Evolutionary conservation across 1,140 invertebrate species (phyloP).

Genomic region (Drosophila subpulchrella): DNA sequence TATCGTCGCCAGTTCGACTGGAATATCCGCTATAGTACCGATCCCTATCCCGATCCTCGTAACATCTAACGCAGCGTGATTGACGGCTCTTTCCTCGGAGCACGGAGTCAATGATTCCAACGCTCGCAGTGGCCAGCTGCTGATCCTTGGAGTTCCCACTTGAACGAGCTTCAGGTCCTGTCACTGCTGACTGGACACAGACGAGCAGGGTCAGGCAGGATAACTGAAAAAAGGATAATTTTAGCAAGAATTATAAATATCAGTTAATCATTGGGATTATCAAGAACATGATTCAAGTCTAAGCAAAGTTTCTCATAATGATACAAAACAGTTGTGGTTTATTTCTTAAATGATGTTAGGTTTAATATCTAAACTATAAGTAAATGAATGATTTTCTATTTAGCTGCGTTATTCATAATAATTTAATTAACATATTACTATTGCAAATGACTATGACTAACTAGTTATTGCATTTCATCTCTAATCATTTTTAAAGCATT

Average conservation of each 20-base stretch:
- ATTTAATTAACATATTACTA: no score
- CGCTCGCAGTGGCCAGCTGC: slow-evolving; percentile 17
- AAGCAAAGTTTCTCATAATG: no score
- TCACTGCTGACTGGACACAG: slow-evolving; percentile 32
- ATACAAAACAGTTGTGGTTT: no score
- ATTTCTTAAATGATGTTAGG: no score
- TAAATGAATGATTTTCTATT: no score
- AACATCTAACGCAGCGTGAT: slow-evolving; percentile 79
- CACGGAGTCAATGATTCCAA: slow-evolving; percentile 55
- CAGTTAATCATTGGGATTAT: background rate
- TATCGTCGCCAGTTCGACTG: slow-evolving; percentile 56
- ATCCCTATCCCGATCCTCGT: slow-evolving; percentile 74
- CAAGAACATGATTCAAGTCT: no score
- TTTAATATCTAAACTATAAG: no score
- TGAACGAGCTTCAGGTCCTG: slow-evolving; percentile 55
- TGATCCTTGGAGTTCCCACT: slow-evolving; percentile 9
- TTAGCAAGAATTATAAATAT: background rate
- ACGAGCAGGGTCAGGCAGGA: slow-evolving; percentile 54
- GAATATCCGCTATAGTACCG: slow-evolving; percentile 69
- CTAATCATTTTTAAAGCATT: no score
- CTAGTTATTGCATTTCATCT: no score
- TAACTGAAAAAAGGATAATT: slow-evolving; percentile 21
- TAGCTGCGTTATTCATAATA: no score
- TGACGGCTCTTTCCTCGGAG: slow-evolving; percentile 70
- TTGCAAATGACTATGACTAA: no score